Conservation (phyloP, 2,888 invertebrate species). For the Meandrusa payeni region DNA sequence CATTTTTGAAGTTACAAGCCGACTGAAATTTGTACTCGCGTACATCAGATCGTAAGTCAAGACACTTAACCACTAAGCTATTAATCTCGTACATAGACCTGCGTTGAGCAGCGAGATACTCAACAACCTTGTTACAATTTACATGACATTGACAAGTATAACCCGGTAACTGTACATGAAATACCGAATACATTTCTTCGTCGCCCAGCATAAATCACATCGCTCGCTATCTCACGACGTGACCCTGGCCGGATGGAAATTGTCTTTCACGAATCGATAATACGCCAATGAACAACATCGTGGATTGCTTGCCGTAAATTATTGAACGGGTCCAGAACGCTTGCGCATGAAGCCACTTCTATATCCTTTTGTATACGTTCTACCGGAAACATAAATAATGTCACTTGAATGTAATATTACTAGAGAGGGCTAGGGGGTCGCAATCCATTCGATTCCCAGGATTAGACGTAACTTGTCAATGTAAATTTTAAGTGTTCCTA, state of each 20-base stretch:
- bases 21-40: too few species aligned
- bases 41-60: too few species aligned
- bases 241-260: slow-evolving; percentile 44
- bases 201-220: slow-evolving; percentile 34
- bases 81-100: too few species aligned
- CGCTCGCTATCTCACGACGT: slow-evolving; percentile 33
- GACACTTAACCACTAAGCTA: too few species aligned
- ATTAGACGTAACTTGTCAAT: too few species aligned
- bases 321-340: slow-evolving; percentile 6
- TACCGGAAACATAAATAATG: background rate
- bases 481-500: too few species aligned
- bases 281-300: slow-evolving; percentile 30
- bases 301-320: slow-evolving; percentile 3
- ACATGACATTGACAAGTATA: background rate
- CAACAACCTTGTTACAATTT: slow-evolving; percentile 5
- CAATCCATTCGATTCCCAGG: too few species aligned
- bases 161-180: slow-evolving; percentile 15
- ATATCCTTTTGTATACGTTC: background rate
- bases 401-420: too few species aligned
- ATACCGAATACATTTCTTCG: slow-evolving; percentile 29
- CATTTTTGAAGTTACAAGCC: too few species aligned
- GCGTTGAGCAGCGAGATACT: too few species aligned
- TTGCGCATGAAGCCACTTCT: background rate
- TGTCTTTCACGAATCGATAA: slow-evolving; percentile 65
- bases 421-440: too few species aligned